Evolutionary conservation across 1,140 invertebrate genomes (phyloP).

Genomic region (Rhopalosiphum maidis): DNA sequence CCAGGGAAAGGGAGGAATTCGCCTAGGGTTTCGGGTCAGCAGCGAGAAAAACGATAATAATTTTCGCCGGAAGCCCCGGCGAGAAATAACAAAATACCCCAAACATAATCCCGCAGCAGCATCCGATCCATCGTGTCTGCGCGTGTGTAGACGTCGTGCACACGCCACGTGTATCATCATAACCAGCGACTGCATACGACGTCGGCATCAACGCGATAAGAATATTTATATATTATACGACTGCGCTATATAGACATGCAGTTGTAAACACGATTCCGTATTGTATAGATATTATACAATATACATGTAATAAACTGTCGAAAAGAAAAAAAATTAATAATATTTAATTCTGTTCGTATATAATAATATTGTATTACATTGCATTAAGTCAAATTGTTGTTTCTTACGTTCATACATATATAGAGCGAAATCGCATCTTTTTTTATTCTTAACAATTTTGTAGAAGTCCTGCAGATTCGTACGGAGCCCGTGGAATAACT

Average conservation of each 20-base stretch:
- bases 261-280: not conserved
- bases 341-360: not conserved
- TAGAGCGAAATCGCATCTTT: not conserved
- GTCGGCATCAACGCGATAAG: not conserved
- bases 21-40: not conserved
- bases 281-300: not conserved
- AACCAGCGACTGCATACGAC: not conserved
- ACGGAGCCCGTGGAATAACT: not conserved
- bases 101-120: not conserved
- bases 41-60: constrained; percentile 22
- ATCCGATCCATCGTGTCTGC: not conserved
- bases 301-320: not conserved
- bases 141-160: not conserved
- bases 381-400: not conserved
- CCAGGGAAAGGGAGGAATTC: not conserved
- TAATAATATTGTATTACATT: not conserved
- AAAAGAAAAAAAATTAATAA: not conserved
- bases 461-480: not conserved
- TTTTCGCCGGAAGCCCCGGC: not conserved
- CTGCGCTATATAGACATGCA: not conserved
- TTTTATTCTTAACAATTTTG: not conserved
- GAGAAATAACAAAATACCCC: not conserved
- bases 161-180: not conserved
- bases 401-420: not conserved
- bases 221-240: not conserved